Evolutionary conservation across 2,888 invertebrate genomes (phyloP), one percentile per base, ranked within the genome.

Genomic region (Dugesia japonica): DNA sequence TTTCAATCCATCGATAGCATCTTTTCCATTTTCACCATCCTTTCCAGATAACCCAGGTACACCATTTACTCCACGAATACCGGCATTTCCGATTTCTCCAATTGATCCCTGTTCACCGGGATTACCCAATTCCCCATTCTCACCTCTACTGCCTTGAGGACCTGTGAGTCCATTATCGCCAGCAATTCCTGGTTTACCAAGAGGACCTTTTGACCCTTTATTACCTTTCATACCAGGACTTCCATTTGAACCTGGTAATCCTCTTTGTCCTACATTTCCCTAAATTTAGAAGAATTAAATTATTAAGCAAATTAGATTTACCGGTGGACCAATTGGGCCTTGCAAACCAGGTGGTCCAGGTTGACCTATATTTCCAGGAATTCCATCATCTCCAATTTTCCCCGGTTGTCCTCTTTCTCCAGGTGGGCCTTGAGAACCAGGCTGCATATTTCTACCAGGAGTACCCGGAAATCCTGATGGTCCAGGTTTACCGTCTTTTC

Each of bases 401-500:
- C 77, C 77, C 4, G 33, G 23, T 31, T 26, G 4, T 9, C 77
- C 77, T 15, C 42, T 28, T 23, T 28, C 38, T 20, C 77, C 77
- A 76, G 77, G 27, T 23, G 31, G 42, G n/a, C 77, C 78, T 20
- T 26, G 23, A 13, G 77, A 76, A 38, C 80, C 80, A 33, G 73
- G 73, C 71, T 73, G 78, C 28, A 27, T 31, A 27, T 27, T 72
- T 72, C 23, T 72, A 9, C 72, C 72, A 23, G 72, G 72, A 7
- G 28, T 72, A 4, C 72, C 77, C 31, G 31, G 28, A 20, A 76
- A 73, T 23, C 79, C 79, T 23, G 71, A 27, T 26, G 42, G 23
- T 28, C 79, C 79, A 27, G 79, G 78, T 27, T 77, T 28, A 7
- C 79, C 79, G 27, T 77, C 74, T n/a, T 42, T 23, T 15, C 79